Conservation (phyloP, 2,797 vertebrate genomes). For the Xiphophorus birchmanni region DNA sequence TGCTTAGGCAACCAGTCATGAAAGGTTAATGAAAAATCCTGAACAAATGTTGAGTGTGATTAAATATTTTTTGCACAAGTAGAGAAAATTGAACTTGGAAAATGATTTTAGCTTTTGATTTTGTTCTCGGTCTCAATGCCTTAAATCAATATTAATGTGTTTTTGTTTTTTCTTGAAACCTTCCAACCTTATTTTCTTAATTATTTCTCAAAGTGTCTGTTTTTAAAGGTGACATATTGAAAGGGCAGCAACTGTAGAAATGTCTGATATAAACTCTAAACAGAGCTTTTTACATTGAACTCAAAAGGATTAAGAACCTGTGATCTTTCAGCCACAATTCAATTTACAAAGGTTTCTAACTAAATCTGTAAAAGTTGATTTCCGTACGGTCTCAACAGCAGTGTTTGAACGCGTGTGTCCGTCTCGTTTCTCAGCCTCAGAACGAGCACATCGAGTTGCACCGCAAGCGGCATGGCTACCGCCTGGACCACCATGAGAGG, state of each 20-base stretch:
- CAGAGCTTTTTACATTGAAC: not conserved
- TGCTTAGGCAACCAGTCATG: not conserved
- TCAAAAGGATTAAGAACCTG: too few relatives aligned
- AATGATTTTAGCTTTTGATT: not conserved
- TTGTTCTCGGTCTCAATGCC: not conserved
- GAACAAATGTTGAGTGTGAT: not conserved
- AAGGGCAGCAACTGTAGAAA: not conserved
- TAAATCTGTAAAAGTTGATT: not conserved
- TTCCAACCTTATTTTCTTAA: not conserved
- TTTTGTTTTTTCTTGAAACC: not conserved
- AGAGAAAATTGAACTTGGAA: not conserved
- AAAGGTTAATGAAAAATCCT: not conserved
- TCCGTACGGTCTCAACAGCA: not conserved
- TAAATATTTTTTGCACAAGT: not conserved
- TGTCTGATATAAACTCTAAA: not conserved
- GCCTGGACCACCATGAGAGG: slow-evolving; percentile 94
- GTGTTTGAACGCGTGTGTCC: fast-evolving
- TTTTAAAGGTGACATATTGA: not conserved
- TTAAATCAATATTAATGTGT: not conserved
- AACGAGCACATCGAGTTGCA: slow-evolving; percentile 97
- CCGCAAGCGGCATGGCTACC: slow-evolving; percentile 94
- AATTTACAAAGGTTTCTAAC: not conserved
- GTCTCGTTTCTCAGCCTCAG: slow-evolving; percentile 85
- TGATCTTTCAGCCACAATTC: not conserved
- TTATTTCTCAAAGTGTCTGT: not conserved